Evolutionary conservation across 2,797 vertebrate species (phyloP), one percentile per base, ranked within the genome.

Genomic region (Ctenosaura bakeri): DNA sequence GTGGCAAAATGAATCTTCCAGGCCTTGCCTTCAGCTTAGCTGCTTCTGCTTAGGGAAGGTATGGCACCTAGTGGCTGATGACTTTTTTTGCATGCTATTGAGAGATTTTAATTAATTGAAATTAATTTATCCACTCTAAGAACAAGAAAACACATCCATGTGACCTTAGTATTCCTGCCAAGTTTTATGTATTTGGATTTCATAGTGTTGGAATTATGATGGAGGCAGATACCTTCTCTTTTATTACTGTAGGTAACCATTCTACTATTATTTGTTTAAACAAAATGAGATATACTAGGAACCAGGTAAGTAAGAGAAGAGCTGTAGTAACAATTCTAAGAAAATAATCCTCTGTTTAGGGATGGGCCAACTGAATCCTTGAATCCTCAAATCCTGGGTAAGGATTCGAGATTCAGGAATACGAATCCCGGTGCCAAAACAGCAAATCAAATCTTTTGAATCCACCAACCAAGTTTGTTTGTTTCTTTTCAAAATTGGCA

Each of bases 301-400:
- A 89, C 89, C 88, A 81, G 62, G 87, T 78, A 79, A 26, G 18
- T 85, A 73, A 38, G 86, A 56, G 26, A 32, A 73, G 1, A 0
- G 0, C 46, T 52, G 13, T 0, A 0, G 4, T 83, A 83, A 35
- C 88, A 54, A 66, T 32, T 42, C 24, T 20, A 26, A 46, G 14
- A 64, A 46, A 64, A 64, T 22, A 46, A 76, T 10, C 18, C 20
- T 3, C 9, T 24, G 73, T 38, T 59, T 46, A 46, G 42, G 42
- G 42, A 46, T 46, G 42, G 42, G 42, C 42, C 42, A 46, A 46
- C 42, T 4, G 42, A 46, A 46, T 4, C 4, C 42, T 46, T 46
- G 42, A 46, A 46, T 46, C 42, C 42, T 46, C 42, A 4, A 46
- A 46, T 46, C 42, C 42, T 46, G 42, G 42, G 42, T 46, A 46